These are phyloP conservation scores for Habroteleia sp. DNA, from an alignment of 2,888 invertebrate species.

Conservation along the genomic window DNA sequence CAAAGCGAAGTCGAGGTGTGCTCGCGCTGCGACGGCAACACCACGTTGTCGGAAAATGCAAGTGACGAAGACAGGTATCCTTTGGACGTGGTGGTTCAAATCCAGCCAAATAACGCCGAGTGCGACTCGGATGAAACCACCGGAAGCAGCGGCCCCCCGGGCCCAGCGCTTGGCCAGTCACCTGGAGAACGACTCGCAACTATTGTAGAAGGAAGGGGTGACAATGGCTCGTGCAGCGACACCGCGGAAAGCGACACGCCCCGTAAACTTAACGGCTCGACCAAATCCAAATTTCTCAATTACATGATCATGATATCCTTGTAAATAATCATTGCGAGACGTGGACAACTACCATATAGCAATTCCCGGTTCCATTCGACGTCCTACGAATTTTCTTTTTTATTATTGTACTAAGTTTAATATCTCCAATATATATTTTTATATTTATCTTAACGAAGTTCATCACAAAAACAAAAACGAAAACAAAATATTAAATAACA, in stretches of 20 bases:
- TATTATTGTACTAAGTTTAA: too few species aligned
- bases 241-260: slow-evolving; percentile 70
- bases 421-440: too few species aligned
- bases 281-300: slow-evolving; percentile 75
- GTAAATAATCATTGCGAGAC: slow-evolving; percentile 70
- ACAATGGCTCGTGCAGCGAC: slow-evolving; percentile 71
- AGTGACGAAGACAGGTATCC: slow-evolving; percentile 73
- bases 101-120: slow-evolving; percentile 75
- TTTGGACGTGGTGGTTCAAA: slow-evolving; percentile 74
- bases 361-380: slow-evolving; percentile 7
- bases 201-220: slow-evolving; percentile 75
- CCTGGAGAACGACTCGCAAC: slow-evolving; percentile 74
- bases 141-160: slow-evolving; percentile 68
- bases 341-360: not conserved
- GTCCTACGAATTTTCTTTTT: not conserved
- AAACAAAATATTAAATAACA: too few species aligned
- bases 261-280: slow-evolving; percentile 67
- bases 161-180: slow-evolving; percentile 11
- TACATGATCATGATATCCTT: slow-evolving; percentile 78
- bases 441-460: too few species aligned
- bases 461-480: too few species aligned
- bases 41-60: slow-evolving; percentile 67
- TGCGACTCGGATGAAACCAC: slow-evolving; percentile 73
- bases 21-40: slow-evolving; percentile 71
- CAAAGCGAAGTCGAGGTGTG: slow-evolving; percentile 71